Percentiles rank a stretch among this genome's conserved stretches.
Conservation (phyloP, 2,113 vertebrate species). For the Cyanistes caeruleus region DNA sequence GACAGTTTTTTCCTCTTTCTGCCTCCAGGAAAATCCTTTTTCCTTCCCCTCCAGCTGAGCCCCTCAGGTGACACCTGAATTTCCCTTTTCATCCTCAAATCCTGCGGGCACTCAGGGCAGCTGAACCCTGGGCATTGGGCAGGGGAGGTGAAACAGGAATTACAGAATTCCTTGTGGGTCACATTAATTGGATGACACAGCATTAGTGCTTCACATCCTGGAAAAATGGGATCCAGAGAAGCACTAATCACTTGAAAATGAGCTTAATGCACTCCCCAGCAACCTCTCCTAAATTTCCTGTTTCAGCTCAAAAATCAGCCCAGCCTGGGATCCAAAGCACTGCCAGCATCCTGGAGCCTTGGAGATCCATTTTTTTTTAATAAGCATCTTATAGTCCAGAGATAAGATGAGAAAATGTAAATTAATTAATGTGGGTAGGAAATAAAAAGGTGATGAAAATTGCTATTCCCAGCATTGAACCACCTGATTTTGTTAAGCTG, state of each 20-base stretch:
- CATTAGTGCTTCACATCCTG: neutral
- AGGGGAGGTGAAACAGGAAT: neutral
- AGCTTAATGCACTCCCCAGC: neutral
- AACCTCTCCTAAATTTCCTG: neutral
- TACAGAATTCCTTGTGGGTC: neutral
- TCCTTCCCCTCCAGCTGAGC: neutral
- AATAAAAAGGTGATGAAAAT: neutral
- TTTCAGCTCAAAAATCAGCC: neutral
- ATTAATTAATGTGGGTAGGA: neutral
- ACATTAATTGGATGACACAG: neutral
- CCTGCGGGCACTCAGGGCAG: fast-evolving
- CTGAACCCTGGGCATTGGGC: neutral
- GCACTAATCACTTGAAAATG: neutral
- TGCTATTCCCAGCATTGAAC: neutral
- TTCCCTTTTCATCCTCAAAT: neutral
- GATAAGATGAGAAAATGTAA: neutral
- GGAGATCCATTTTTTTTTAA: neutral
- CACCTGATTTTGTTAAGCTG: neutral
- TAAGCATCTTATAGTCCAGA: neutral
- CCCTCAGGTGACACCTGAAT: neutral
- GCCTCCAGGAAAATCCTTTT: neutral
- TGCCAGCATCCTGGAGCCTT: neutral
- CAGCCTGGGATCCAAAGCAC: neutral
- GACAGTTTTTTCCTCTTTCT: neutral
- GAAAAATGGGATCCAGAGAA: neutral